phyloP scores from a whole-genome alignment of 2,113 vertebrate genomes.

The Tachysurus vachellii region DNA sequence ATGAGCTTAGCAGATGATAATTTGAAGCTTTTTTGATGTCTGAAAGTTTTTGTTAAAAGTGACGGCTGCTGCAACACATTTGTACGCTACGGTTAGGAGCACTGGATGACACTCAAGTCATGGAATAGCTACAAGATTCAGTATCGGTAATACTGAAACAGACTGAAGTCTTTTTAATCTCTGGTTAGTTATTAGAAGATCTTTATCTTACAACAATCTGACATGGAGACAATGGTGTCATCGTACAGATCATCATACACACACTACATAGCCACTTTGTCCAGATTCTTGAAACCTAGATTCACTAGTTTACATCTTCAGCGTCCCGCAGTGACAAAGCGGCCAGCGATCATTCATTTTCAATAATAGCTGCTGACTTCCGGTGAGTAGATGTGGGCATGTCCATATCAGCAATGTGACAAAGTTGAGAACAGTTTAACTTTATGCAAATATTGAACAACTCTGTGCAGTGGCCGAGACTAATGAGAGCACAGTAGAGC shows the following conservation, averaged over 20 bases:
- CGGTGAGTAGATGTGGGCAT: too few relatives aligned
- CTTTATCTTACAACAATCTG: background rate
- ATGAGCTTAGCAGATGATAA: background rate
- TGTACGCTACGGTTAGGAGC: background rate
- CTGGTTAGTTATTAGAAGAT: background rate
- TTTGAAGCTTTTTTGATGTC: background rate
- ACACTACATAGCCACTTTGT: background rate
- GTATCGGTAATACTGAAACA: constrained; percentile 3
- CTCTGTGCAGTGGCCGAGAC: too few relatives aligned
- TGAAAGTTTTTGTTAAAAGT: background rate
- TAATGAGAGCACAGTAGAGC: too few relatives aligned
- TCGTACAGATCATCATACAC: background rate
- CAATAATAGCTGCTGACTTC: too few relatives aligned
- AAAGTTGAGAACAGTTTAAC: too few relatives aligned
- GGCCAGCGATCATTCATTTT: too few relatives aligned
- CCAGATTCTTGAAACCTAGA: background rate
- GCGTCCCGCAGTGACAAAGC: too few relatives aligned
- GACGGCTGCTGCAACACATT: background rate
- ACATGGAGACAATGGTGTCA: background rate
- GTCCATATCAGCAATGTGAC: too few relatives aligned
- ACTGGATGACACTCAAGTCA: background rate
- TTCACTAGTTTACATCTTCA: background rate
- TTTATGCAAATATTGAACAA: too few relatives aligned
- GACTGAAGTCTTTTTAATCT: background rate
- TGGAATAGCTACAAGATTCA: background rate